Conservation (phyloP, 2,888 invertebrate genomes). For the Meiosimyza decipiens region DNA sequence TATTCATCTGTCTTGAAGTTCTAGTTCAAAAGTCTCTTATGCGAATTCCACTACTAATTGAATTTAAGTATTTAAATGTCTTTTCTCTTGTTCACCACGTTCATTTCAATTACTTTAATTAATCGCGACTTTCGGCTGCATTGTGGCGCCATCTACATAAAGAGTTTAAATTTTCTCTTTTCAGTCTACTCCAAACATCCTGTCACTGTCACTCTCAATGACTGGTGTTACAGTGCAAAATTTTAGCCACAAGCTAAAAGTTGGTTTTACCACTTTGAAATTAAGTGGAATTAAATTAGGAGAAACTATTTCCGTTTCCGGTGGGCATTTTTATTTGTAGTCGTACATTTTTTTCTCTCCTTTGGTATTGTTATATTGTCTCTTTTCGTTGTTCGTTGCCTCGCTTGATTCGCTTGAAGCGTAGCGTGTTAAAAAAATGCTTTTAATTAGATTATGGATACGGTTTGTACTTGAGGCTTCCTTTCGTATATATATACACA, state of each 20-base stretch:
- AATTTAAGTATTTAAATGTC: neutral
- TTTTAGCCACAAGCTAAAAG: slow-evolving; percentile 1
- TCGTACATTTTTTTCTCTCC: neutral
- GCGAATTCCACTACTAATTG: neutral
- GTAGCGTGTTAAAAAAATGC: slow-evolving; percentile 8
- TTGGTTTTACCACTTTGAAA: slow-evolving; percentile 16
- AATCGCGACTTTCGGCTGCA: slow-evolving; percentile 40
- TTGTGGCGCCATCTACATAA: slow-evolving; percentile 2
- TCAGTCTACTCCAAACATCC: neutral
- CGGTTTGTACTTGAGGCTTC: slow-evolving; percentile 8
- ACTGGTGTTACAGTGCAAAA: neutral
- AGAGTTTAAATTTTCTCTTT: neutral
- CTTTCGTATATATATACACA: neutral
- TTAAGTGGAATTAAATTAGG: slow-evolving; percentile 23
- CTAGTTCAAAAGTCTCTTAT: no score
- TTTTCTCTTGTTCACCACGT: neutral
- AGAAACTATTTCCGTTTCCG: slow-evolving; percentile 28
- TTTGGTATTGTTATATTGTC: neutral
- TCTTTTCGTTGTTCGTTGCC: neutral
- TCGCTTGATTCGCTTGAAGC: neutral
- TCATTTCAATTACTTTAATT: slow-evolving; percentile 45
- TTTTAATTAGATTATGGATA: slow-evolving; percentile 33
- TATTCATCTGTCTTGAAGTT: no score
- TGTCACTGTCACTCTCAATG: neutral
- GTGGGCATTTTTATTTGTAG: slow-evolving; percentile 3